Conservation (phyloP, 2,797 vertebrate genomes). For the Rhadinocentrus ornatus region DNA sequence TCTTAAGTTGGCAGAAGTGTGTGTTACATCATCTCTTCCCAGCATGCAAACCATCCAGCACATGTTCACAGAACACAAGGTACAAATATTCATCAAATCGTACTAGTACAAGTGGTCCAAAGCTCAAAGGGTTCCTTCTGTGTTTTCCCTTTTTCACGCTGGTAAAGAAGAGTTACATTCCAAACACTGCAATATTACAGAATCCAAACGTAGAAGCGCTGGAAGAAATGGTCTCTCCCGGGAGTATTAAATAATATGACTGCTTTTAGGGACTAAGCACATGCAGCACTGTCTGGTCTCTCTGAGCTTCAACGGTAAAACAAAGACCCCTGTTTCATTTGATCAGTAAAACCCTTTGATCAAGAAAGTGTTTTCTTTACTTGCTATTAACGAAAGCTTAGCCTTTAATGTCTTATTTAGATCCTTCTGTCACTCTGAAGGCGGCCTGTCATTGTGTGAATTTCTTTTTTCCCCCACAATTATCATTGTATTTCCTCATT, state of each 20-base stretch:
- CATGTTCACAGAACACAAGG: not conserved
- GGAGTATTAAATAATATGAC: slow-evolving; percentile 13
- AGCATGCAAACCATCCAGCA: not conserved
- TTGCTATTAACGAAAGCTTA: slow-evolving; percentile 27
- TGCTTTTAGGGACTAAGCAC: slow-evolving; percentile 5
- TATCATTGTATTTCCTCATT: not conserved
- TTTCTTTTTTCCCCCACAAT: not conserved
- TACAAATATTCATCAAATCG: slow-evolving; percentile 4
- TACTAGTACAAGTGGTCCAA: not conserved
- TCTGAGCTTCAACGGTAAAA: slow-evolving; percentile 22
- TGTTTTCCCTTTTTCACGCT: not conserved
- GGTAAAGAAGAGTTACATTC: not conserved
- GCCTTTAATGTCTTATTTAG: slow-evolving; percentile 25
- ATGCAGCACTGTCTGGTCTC: not conserved
- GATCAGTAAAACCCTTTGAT: slow-evolving; percentile 45
- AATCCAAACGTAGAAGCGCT: slow-evolving; percentile 2
- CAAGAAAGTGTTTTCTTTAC: slow-evolving; percentile 35
- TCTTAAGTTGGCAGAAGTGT: not conserved
- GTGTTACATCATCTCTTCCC: not conserved
- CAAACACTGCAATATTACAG: slow-evolving; percentile 10
- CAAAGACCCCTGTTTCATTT: not conserved
- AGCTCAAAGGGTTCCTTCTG: not conserved
- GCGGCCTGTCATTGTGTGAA: not conserved
- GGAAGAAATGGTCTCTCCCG: slow-evolving; percentile 2
- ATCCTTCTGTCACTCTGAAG: slow-evolving; percentile 11